Evolutionary conservation across 2,113 vertebrate species (phyloP).

Genomic region (Scalopus aquaticus): DNA sequence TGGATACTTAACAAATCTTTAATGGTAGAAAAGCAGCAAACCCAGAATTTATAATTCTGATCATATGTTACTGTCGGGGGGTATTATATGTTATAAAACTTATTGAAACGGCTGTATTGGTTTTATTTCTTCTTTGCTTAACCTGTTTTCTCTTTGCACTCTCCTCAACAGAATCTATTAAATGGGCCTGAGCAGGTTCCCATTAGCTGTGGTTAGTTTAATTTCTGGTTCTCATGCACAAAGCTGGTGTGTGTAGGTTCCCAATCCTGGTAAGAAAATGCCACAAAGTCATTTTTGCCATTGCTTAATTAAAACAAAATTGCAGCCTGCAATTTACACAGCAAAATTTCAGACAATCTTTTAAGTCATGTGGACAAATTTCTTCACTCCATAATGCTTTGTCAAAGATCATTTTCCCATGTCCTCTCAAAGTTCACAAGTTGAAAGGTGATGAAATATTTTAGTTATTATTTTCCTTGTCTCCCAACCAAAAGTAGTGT

Average conservation of each 20-base stretch:
- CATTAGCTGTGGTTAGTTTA: conserved; percentile 76
- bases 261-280: conserved; percentile 67
- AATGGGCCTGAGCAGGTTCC: conserved; percentile 72
- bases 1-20: conserved; percentile 39
- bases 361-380: conserved; percentile 50
- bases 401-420: background rate
- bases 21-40: conserved; percentile 58
- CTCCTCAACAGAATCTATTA: conserved; percentile 71
- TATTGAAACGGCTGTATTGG: conserved; percentile 63
- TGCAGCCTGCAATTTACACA: conserved; percentile 61
- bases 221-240: conserved; percentile 77
- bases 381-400: conserved; percentile 38
- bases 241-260: conserved; percentile 66
- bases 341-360: conserved; percentile 55
- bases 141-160: conserved; percentile 77
- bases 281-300: conserved; percentile 62
- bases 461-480: background rate
- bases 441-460: background rate
- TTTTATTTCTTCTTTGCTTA: conserved; percentile 53
- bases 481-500: background rate
- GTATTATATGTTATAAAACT: conserved; percentile 67
- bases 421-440: conserved; percentile 12
- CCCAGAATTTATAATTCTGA: conserved; percentile 68
- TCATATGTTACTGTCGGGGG: conserved; percentile 60
- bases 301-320: conserved; percentile 75